Evolutionary conservation across 2,113 vertebrate genomes (phyloP).

Genomic region (Pelodiscus sinensis): DNA sequence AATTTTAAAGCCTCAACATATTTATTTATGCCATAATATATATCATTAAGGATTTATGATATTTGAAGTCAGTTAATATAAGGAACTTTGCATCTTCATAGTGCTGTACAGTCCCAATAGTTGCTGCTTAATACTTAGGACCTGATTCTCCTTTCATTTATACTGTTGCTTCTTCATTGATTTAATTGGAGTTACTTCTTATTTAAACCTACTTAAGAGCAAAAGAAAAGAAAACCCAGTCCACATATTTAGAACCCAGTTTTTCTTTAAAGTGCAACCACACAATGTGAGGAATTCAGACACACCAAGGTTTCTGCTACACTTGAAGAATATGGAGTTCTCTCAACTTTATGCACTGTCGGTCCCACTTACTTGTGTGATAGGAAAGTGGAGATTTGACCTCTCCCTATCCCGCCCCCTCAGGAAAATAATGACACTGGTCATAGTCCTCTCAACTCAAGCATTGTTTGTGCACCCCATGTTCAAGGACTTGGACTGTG

Average conservation of each 20-base stretch:
- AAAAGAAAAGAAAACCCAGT: background rate
- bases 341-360: background rate
- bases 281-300: fast-evolving
- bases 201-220: background rate
- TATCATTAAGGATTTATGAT: constrained; percentile 23
- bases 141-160: background rate
- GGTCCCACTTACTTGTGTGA: background rate
- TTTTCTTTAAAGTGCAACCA: background rate
- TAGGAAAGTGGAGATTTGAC: background rate
- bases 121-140: background rate
- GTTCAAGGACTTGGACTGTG: background rate
- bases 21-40: constrained; percentile 18
- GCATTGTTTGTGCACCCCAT: background rate
- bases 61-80: constrained; percentile 2
- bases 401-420: background rate
- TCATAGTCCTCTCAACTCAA: background rate
- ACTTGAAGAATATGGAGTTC: background rate
- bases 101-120: background rate
- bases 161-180: background rate
- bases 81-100: constrained; percentile 38
- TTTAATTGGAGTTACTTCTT: constrained; percentile 3
- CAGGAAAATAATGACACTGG: background rate
- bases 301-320: background rate
- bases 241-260: background rate
- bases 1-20: constrained; percentile 46